phyloP scores from a whole-genome alignment of 2,113 vertebrate genomes.

The Odontesthes bonariensis region DNA sequence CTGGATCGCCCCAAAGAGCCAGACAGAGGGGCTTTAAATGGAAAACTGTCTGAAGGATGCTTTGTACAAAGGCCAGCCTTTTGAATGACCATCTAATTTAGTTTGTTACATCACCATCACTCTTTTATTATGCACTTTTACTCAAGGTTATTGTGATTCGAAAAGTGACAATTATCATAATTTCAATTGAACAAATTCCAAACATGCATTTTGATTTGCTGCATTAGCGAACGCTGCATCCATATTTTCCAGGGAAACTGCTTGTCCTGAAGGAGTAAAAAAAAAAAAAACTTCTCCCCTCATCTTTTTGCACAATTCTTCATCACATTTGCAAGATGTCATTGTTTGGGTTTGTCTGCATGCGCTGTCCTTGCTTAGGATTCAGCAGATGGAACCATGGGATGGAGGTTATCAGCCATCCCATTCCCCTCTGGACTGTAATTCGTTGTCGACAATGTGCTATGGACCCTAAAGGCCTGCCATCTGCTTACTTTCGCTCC shows the following conservation, averaged over 20 bases:
- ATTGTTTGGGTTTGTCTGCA: slow-evolving; percentile 62
- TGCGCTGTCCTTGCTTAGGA: slow-evolving; percentile 81
- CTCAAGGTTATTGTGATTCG: background rate
- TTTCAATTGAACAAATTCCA: background rate
- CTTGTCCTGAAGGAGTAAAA: slow-evolving; percentile 18
- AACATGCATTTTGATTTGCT: background rate
- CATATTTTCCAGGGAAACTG: slow-evolving; percentile 7
- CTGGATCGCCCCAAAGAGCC: slow-evolving; percentile 66
- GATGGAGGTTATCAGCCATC: slow-evolving; percentile 84
- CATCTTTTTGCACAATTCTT: slow-evolving; percentile 47
- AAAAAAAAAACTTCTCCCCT: slow-evolving; percentile 5
- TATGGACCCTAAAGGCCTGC: slow-evolving; percentile 82
- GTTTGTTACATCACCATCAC: slow-evolving; percentile 21
- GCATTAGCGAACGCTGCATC: background rate
- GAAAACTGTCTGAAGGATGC: slow-evolving; percentile 38
- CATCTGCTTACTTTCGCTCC: slow-evolving; percentile 81
- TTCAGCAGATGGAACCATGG: slow-evolving; percentile 84
- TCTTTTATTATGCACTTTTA: slow-evolving; percentile 23
- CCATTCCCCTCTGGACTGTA: slow-evolving; percentile 83
- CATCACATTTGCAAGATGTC: slow-evolving; percentile 55
- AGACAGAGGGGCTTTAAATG: slow-evolving; percentile 40
- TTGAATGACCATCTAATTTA: slow-evolving; percentile 39
- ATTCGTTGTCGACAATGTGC: slow-evolving; percentile 84
- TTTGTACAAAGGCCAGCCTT: slow-evolving; percentile 58
- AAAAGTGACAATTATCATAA: background rate